phyloP scores from a whole-genome alignment of 1,140 invertebrate species.

The Solen grandis region DNA sequence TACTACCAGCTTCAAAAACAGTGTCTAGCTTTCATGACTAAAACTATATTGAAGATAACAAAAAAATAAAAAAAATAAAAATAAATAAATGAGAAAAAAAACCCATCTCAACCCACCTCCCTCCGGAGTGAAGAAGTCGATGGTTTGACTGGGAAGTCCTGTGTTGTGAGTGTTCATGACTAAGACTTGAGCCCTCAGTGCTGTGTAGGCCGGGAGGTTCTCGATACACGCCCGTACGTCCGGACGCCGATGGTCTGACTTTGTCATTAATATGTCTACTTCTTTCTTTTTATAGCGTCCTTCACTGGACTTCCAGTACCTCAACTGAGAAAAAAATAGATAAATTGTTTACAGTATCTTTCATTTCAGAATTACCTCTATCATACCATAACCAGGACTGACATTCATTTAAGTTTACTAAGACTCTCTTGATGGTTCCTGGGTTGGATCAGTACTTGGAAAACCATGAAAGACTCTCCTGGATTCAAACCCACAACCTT shows the following conservation, averaged over 20 bases:
- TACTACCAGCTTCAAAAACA: too few species aligned
- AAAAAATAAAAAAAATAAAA: too few species aligned
- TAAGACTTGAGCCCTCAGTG: constrained; percentile 93
- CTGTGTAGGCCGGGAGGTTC: constrained; percentile 85
- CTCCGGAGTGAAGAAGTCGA: constrained; percentile 95
- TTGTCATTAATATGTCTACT: constrained; percentile 65
- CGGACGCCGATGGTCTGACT: constrained; percentile 43
- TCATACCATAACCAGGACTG: too few species aligned
- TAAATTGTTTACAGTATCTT: neutral
- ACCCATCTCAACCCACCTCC: constrained; percentile 77
- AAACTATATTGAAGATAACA: too few species aligned
- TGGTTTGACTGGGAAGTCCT: constrained; percentile 92
- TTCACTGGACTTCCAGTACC: constrained; percentile 76
- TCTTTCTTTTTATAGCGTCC: constrained; percentile 72
- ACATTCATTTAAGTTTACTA: too few species aligned
- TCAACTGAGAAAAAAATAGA: constrained; percentile 61
- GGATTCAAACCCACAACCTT: too few species aligned
- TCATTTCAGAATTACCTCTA: neutral
- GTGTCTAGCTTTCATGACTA: too few species aligned
- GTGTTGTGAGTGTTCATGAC: constrained; percentile 95
- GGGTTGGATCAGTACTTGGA: too few species aligned
- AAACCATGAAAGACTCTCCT: too few species aligned
- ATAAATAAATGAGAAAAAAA: too few species aligned
- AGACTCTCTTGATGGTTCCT: too few species aligned
- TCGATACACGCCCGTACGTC: constrained; percentile 68